Evolutionary conservation across 2,113 vertebrate genomes (phyloP).

Genomic region (Serinus canaria): DNA sequence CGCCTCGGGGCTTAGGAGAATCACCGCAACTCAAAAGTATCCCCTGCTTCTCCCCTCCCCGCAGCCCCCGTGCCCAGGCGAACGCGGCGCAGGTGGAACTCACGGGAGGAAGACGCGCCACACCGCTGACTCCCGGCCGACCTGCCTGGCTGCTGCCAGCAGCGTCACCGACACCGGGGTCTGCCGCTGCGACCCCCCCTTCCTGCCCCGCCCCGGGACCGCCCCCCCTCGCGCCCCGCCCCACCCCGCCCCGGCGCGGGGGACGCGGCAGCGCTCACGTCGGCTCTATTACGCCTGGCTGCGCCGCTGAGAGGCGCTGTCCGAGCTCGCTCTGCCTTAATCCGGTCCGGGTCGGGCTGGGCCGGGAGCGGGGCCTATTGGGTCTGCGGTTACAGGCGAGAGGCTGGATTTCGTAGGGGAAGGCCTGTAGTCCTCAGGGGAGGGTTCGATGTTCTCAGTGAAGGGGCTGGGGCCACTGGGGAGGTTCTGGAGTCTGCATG

Average conservation of each 20-base stretch:
- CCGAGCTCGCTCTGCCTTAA: accelerated
- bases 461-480: background rate
- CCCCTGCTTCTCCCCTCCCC: background rate
- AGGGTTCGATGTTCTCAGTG: background rate
- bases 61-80: background rate
- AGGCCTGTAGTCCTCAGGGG: too few relatives aligned
- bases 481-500: too few relatives aligned
- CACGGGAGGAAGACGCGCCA: background rate
- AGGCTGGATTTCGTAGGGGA: background rate
- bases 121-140: too few relatives aligned
- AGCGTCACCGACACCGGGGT: background rate
- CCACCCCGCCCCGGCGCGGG: background rate
- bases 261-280: background rate
- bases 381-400: accelerated
- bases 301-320: background rate
- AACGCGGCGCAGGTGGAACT: background rate
- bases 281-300: background rate
- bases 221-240: background rate
- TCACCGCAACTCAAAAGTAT: background rate
- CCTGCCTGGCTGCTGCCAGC: too few relatives aligned
- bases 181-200: too few relatives aligned
- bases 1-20: background rate
- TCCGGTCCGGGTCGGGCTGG: too few relatives aligned
- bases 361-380: too few relatives aligned
- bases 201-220: background rate